Percentiles rank a stretch among this genome's conserved stretches.
Conservation (phyloP, 2,797 vertebrate species). For the Pantherophis alleghaniensis region DNA sequence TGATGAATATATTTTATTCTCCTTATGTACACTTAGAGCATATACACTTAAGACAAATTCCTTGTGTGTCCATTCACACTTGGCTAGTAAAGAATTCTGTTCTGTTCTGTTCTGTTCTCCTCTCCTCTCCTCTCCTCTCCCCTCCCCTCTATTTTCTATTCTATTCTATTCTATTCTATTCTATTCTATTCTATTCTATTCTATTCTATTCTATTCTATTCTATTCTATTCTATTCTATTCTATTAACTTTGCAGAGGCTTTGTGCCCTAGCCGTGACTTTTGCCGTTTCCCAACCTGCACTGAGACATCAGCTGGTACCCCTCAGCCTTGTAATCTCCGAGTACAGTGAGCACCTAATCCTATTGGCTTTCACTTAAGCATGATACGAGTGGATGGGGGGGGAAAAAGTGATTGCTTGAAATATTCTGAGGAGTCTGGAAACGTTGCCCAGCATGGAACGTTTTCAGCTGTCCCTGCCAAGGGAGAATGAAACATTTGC, state of each 20-base stretch:
- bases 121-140: no score
- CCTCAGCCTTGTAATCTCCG: neutral
- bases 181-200: no score
- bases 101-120: no score
- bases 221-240: no score
- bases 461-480: neutral
- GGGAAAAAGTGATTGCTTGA: neutral
- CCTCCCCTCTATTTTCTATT: no score
- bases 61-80: no score
- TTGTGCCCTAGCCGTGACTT: neutral
- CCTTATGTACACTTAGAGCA: no score
- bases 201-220: accelerated
- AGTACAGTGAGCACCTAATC: neutral
- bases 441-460: neutral
- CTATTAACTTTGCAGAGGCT: neutral
- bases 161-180: no score
- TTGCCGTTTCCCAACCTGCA: neutral
- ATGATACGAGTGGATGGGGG: neutral
- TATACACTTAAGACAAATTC: no score
- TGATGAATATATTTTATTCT: no score
- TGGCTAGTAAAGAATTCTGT: no score
- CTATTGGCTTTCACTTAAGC: neutral
- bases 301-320: neutral
- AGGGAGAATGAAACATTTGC: neutral
- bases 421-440: neutral